Evolutionary conservation across 2,888 invertebrate species (phyloP), one percentile per base, ranked within the genome.

Genomic region (Lacanobia oleracea): DNA sequence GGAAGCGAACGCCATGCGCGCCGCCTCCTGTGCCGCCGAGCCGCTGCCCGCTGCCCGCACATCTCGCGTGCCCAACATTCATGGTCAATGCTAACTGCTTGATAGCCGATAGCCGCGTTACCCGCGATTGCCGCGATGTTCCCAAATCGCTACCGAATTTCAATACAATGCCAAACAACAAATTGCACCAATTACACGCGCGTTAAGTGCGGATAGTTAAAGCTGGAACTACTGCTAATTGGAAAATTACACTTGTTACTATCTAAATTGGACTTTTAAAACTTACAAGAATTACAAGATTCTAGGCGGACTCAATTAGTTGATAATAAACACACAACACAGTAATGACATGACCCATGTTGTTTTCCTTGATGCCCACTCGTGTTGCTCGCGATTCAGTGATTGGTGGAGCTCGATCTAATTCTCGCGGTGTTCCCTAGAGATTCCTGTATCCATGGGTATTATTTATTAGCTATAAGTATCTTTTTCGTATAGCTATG

Each of bases 71-170:
- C 75, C 69, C 88, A 85, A 77, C 84, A 88, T 89, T 92, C 93
- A 94, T 91, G 93, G 93, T 92, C 94, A 94, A 93, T 94, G 93
- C 80, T 91, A 93, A 83, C 78, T 75, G 83, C 86, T 87, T 87
- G 79, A 86, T 88, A 77, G 72, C 82, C 71, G 77, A 86, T 88
- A 77, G 72, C 82, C 75, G 54, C 54, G 27, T 40, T 27, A 53
- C 89, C 88, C 10, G n/a, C 72, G 77, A 85, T 87, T 75, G 69
- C 82, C 74, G 59, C 50, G 16, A 40, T 27, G 56, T 89, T 88
- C 86, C 87, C 71, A 86, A 90, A 82, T 73, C 68, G 70, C 81
- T 73, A 75, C 84, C 67, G 68, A 79, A 75, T 85, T 79, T 75
- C 63, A 80, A 81, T 83, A 72, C 77, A 70, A 73, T 74, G 75